A percentile compares a stretch with the other conserved stretches of the same genome.
phyloP scores from a whole-genome alignment of 2,888 invertebrate species.

The Lordiphosa fenestrarum region DNA sequence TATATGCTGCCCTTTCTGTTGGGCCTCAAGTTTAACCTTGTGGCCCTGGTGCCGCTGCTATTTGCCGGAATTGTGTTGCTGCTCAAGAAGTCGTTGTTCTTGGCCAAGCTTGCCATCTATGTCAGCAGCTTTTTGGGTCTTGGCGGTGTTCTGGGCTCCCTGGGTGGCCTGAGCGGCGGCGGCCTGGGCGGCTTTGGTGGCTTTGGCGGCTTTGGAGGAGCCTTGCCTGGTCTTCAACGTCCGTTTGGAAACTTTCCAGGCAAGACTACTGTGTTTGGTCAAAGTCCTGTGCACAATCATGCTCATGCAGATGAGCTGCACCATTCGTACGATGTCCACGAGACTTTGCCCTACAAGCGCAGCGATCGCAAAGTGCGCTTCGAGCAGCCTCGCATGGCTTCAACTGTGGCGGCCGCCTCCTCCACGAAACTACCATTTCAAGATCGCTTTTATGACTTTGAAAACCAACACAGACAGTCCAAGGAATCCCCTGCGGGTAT shows the following conservation, averaged over 20 bases:
- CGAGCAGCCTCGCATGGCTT: constrained; percentile 63
- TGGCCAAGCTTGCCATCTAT: constrained; percentile 88
- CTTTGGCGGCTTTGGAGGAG: constrained; percentile 36
- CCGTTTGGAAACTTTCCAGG: constrained; percentile 68
- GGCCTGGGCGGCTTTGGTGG: constrained; percentile 28
- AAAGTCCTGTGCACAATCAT: constrained; percentile 1
- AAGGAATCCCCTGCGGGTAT: constrained; percentile 49
- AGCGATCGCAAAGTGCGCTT: constrained; percentile 74
- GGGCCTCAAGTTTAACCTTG: constrained; percentile 90
- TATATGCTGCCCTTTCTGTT: constrained; percentile 89
- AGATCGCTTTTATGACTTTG: constrained; percentile 79
- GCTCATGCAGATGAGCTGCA: constrained; percentile 68
- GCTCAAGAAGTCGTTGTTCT: constrained; percentile 88
- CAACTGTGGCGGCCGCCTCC: constrained; percentile 17
- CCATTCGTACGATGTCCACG: constrained; percentile 63
- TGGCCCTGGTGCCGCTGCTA: constrained; percentile 87
- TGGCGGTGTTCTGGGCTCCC: constrained; percentile 78
- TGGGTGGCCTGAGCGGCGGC: constrained; percentile 61
- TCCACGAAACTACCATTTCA: constrained; percentile 24
- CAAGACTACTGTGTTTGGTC: constrained; percentile 55
- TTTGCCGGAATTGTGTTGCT: constrained; percentile 86
- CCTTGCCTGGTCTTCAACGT: constrained; percentile 26
- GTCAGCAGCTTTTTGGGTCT: constrained; percentile 86
- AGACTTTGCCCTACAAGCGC: constrained; percentile 70
- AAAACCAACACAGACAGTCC: constrained; percentile 62